Evolutionary conservation across 2,113 vertebrate genomes (phyloP).

Genomic region (Phaethon lepturus): DNA sequence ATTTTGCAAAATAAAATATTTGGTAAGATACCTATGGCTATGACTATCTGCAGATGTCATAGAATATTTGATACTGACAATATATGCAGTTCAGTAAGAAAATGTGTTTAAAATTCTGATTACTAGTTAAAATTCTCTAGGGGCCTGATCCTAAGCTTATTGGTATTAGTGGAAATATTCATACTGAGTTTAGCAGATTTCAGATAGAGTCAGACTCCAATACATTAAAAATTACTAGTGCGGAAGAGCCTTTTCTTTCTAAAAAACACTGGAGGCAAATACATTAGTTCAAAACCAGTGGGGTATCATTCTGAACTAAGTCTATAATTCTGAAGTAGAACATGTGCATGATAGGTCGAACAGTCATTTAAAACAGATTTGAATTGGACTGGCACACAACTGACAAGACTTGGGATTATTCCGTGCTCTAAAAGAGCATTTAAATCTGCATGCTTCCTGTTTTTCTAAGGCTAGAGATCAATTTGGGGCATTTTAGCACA

Average conservation of each 20-base stretch:
- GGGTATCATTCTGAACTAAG: constrained; percentile 18
- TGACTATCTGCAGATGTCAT: background rate
- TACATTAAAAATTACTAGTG: constrained; percentile 10
- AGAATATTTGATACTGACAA: background rate
- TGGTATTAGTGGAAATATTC: background rate
- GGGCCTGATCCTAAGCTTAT: background rate
- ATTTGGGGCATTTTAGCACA: constrained; percentile 52
- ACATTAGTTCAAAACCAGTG: constrained; percentile 14
- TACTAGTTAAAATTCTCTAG: background rate
- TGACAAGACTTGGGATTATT: constrained; percentile 44
- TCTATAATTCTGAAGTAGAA: constrained; percentile 32
- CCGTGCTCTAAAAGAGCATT: constrained; percentile 33
- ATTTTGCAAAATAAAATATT: background rate
- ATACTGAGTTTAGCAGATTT: background rate
- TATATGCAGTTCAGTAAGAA: background rate
- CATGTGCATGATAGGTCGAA: background rate
- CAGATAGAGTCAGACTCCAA: background rate
- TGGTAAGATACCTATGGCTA: background rate
- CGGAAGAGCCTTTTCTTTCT: constrained; percentile 11
- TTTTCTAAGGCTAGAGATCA: constrained; percentile 50
- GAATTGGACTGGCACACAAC: background rate
- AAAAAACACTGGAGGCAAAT: constrained; percentile 15
- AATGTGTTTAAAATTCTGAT: background rate
- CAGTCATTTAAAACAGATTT: constrained; percentile 23
- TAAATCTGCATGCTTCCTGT: constrained; percentile 46